Evolutionary conservation across 2,113 vertebrate species (phyloP).

Genomic region (Caloenas nicobarica): DNA sequence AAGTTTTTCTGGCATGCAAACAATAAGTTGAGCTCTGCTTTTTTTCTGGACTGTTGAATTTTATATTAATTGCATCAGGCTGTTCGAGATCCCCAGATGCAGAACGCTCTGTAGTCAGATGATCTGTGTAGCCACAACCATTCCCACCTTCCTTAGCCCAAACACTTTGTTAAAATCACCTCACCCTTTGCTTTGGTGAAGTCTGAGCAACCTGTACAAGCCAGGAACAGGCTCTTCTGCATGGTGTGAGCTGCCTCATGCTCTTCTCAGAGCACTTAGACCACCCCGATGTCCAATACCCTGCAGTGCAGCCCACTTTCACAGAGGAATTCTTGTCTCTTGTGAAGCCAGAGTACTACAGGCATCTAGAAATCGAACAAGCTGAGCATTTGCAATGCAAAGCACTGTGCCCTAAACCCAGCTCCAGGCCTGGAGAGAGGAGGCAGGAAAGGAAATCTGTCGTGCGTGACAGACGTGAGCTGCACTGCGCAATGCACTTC

Average conservation of each 20-base stretch:
- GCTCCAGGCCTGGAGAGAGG: not conserved
- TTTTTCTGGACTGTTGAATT: not conserved
- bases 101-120: not conserved
- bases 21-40: not conserved
- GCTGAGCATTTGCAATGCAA: not conserved
- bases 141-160: not conserved
- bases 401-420: not conserved
- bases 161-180: not conserved
- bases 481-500: not conserved
- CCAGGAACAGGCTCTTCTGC: not conserved
- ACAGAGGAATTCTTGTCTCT: not conserved
- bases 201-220: not conserved
- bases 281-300: not conserved
- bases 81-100: not conserved
- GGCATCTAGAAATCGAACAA: not conserved
- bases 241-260: not conserved
- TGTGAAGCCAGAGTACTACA: not conserved
- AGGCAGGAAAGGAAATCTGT: not conserved
- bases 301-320: not conserved
- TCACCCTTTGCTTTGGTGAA: not conserved
- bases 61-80: not conserved
- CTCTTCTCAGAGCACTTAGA: not conserved
- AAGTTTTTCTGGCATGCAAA: not conserved
- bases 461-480: not conserved
- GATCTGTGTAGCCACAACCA: not conserved